Evolutionary conservation across 1,140 invertebrate species (phyloP), one percentile per base, ranked within the genome.

Genomic region (Brachystomella parvula): DNA sequence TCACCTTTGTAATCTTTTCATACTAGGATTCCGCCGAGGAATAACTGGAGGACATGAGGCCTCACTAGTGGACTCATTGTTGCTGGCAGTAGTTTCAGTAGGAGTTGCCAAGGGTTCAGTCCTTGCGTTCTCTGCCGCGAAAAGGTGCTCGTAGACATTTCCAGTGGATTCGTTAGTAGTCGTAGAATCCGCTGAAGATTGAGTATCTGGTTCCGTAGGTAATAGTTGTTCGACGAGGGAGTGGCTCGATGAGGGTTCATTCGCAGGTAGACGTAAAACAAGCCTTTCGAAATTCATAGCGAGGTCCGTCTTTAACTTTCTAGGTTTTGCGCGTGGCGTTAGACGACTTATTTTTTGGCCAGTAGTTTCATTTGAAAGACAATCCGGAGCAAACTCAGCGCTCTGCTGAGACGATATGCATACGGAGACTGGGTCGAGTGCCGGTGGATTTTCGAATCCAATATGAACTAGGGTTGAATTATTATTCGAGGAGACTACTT

Each of bases 111-210:
- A 32, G 39, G 30, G 15, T 17, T 26, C 0, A 1, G 35, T 2
- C 35, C 31, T 47, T 30, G 56, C 21, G 6, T 2, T 31, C 3
- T 39, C 65, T 1, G 60, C 30, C 26, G 57, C 32, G 44, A 64
- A 70, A 56, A 70, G 30, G 28, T 66, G 62, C 31, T 70, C 68
- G 39, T 70, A 70, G 21, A 66, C 56, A 39, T 70, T 70, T 70
- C 66, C 68, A 12, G 68, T 66, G 2, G 64, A 64, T 0, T 58
- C 19, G 24, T 26, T 31, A 1, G 65, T n/a, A 26, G 29, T 24
- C 26, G 59, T 31, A 35, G 30, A 3, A 9, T 19, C 21, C 35
- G 61, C 32, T 62, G 61, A 47, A 3, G 61, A 3, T 47, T 30
- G 19, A 28, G 39, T 19, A 3, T 44, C 28, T 62, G 31, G 31